phyloP scores from a whole-genome alignment of 2,888 invertebrate genomes.

The Gymnocheta viridis region DNA sequence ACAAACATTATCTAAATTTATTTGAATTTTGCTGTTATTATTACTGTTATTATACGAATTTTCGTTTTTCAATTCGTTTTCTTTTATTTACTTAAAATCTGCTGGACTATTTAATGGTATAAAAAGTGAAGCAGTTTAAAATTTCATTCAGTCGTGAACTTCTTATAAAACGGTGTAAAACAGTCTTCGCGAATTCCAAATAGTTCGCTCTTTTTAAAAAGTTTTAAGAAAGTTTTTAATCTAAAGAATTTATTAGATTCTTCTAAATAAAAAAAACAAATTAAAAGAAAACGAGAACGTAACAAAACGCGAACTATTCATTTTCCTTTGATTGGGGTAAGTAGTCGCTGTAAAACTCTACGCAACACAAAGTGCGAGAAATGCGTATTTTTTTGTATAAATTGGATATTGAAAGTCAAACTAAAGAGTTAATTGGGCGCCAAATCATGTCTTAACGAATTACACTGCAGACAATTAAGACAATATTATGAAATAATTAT shows the following conservation, averaged over 20 bases:
- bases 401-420: too few relatives aligned
- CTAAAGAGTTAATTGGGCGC: too few relatives aligned
- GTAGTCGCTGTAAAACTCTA: background rate
- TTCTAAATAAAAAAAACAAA: conserved; percentile 15
- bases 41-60: conserved; percentile 49
- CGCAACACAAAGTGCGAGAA: too few relatives aligned
- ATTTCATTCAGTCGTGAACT: conserved; percentile 78
- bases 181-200: conserved; percentile 71
- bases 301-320: conserved; percentile 41
- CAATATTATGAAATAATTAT: too few relatives aligned
- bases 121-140: conserved; percentile 77
- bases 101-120: conserved; percentile 31
- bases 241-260: conserved; percentile 24
- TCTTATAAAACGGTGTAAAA: conserved; percentile 76
- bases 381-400: too few relatives aligned
- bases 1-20: conserved; percentile 22
- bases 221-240: too few relatives aligned
- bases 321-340: conserved; percentile 45
- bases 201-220: conserved; percentile 28
- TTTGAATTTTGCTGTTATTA: background rate
- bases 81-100: conserved; percentile 19
- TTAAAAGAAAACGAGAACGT: background rate
- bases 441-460: too few relatives aligned
- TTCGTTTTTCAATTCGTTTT: conserved; percentile 45
- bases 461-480: too few relatives aligned